phyloP scores from a whole-genome alignment of 2,888 invertebrate genomes.

The Nomada hirtipes region DNA sequence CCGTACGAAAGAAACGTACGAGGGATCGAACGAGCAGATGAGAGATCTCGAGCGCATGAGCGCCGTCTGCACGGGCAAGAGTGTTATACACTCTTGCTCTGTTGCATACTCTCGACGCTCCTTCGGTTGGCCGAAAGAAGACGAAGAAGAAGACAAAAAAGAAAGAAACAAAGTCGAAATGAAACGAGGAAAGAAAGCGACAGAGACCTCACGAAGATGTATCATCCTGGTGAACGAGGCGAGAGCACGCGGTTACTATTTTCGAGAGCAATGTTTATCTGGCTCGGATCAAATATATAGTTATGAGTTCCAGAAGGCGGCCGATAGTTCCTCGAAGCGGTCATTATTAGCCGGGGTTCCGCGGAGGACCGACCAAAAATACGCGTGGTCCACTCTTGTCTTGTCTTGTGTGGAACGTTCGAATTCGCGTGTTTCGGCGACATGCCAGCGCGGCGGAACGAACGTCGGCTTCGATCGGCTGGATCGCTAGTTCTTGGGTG shows the following conservation, averaged over 20 bases:
- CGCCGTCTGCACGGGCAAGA: slow-evolving; percentile 13
- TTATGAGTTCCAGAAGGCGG: slow-evolving; percentile 83
- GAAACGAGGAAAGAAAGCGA: slow-evolving; percentile 19
- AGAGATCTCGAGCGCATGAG: slow-evolving; percentile 60
- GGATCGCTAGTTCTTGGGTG: too few relatives aligned
- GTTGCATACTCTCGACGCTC: not conserved
- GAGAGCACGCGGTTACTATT: slow-evolving; percentile 65
- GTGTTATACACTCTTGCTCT: not conserved
- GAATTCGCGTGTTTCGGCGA: slow-evolving; percentile 57
- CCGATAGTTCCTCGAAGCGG: slow-evolving; percentile 81
- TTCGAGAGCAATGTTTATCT: slow-evolving; percentile 79
- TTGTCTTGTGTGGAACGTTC: slow-evolving; percentile 44
- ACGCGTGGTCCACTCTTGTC: slow-evolving; percentile 57
- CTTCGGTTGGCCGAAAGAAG: too few relatives aligned
- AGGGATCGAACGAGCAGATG: slow-evolving; percentile 65
- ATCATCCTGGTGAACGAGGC: slow-evolving; percentile 50
- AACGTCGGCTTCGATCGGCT: slow-evolving; percentile 9
- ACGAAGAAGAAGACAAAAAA: slow-evolving; percentile 2
- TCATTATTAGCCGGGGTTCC: slow-evolving; percentile 72
- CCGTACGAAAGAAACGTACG: slow-evolving; percentile 62
- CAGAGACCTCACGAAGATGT: slow-evolving; percentile 47
- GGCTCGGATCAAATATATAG: slow-evolving; percentile 81
- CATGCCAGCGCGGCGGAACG: slow-evolving; percentile 36
- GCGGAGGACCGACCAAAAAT: slow-evolving; percentile 68
- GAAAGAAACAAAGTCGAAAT: too few relatives aligned